Percentiles rank a stretch among this genome's conserved stretches.
phyloP scores from a whole-genome alignment of 2,888 invertebrate species.

The Ectobius pallidus region DNA sequence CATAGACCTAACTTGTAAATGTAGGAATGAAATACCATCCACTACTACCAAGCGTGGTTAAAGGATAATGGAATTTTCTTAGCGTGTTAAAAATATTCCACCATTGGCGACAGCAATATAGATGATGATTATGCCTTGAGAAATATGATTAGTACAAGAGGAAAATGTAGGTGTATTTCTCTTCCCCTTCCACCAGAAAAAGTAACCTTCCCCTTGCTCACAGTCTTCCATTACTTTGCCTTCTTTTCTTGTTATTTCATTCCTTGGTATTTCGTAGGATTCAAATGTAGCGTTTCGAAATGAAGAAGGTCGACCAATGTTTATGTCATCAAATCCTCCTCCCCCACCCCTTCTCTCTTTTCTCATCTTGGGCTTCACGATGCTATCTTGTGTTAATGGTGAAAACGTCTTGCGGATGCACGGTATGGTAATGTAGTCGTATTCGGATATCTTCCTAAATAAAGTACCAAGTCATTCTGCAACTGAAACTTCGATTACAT shows the following conservation, averaged over 20 bases:
- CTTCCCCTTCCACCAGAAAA: neutral
- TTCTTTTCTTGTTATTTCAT: slow-evolving; percentile 29
- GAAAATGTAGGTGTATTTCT: slow-evolving; percentile 29
- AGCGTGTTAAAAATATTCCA: slow-evolving; percentile 29
- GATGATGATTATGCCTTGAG: slow-evolving; percentile 31
- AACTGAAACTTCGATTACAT: too few species aligned
- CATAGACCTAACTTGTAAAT: slow-evolving; percentile 19
- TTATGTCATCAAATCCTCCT: slow-evolving; percentile 8
- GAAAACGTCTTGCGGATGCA: slow-evolving; percentile 2
- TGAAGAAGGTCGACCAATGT: slow-evolving; percentile 30
- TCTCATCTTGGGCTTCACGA: neutral
- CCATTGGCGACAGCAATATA: slow-evolving; percentile 30
- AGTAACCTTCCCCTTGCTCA: neutral
- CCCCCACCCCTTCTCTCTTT: neutral
- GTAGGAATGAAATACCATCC: slow-evolving; percentile 30
- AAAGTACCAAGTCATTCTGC: neutral
- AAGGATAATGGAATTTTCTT: slow-evolving; percentile 32
- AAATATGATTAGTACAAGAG: slow-evolving; percentile 30
- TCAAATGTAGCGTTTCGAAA: slow-evolving; percentile 29
- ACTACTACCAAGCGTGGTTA: slow-evolving; percentile 22
- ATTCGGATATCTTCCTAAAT: neutral
- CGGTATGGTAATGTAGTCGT: neutral
- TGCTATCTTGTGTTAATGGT: slow-evolving; percentile 5
- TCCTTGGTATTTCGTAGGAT: slow-evolving; percentile 22
- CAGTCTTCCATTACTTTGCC: slow-evolving; percentile 10